Percentiles rank a stretch among this genome's conserved stretches.
These are phyloP conservation scores for Takifugu rubripes DNA, from an alignment of 2,797 vertebrate species.

Conservation along the genomic window DNA sequence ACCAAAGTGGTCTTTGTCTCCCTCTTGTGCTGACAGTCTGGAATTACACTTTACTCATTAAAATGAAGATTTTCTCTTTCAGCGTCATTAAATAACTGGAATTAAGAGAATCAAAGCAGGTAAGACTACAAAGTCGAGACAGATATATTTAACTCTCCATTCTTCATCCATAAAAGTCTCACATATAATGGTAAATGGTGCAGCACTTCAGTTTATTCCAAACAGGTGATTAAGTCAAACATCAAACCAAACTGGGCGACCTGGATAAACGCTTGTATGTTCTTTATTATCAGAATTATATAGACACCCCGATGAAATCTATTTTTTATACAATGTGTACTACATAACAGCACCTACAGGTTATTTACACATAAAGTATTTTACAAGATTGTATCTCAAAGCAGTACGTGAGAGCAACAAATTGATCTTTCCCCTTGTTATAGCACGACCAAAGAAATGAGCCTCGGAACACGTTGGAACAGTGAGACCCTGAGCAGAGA, in stretches of 20 bases:
- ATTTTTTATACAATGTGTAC: constrained; percentile 82
- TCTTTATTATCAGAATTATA: constrained; percentile 82
- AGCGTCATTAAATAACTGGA: no score
- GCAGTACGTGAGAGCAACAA: constrained; percentile 75
- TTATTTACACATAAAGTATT: constrained; percentile 78
- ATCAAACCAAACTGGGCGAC: constrained; percentile 1
- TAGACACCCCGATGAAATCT: constrained; percentile 69
- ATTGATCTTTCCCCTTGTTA: constrained; percentile 29
- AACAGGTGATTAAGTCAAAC: not conserved
- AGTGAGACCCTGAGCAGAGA: no score
- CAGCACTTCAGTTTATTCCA: no score
- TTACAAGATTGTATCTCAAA: constrained; percentile 80
- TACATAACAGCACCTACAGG: constrained; percentile 81
- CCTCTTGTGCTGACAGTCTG: constrained; percentile 32
- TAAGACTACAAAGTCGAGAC: no score
- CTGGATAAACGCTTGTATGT: constrained; percentile 52
- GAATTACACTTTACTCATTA: constrained; percentile 19
- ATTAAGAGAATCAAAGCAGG: no score
- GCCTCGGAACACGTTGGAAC: not conserved
- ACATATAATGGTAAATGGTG: no score
- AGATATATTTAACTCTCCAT: no score
- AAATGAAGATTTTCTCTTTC: not conserved
- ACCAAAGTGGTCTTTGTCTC: constrained; percentile 26
- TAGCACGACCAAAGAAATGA: constrained; percentile 25
- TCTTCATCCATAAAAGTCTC: no score